Evolutionary conservation across 2,797 vertebrate genomes (phyloP).

Genomic region (Squalus acanthias): DNA sequence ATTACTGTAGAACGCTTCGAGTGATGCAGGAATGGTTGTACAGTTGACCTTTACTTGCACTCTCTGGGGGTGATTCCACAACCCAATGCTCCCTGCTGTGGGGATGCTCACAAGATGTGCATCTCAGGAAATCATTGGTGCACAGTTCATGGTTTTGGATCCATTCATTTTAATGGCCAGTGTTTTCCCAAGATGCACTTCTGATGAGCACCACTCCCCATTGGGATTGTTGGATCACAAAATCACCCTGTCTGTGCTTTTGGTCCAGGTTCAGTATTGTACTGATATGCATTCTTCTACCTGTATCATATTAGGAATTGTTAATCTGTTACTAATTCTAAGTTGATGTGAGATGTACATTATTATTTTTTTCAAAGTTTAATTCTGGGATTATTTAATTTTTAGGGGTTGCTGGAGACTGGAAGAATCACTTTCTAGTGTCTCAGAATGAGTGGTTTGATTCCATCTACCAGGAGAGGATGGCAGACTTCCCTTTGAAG

Average conservation of each 20-base stretch:
- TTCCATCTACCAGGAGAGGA: background rate
- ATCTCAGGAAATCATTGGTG: background rate
- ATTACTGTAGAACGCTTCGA: background rate
- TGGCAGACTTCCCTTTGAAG: background rate
- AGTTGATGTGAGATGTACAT: too few species aligned
- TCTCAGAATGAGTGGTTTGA: slow-evolving; percentile 19
- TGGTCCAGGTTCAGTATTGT: background rate
- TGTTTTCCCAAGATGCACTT: background rate
- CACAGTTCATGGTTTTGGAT: background rate
- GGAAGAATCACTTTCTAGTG: slow-evolving; percentile 17
- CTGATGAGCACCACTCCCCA: background rate
- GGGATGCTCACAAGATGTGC: too few species aligned
- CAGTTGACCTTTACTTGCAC: background rate
- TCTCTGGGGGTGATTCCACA: background rate
- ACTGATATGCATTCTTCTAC: background rate
- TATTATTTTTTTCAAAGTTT: background rate
- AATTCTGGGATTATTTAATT: background rate
- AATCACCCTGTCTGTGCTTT: too few species aligned
- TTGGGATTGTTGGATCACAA: background rate
- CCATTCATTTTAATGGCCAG: background rate
- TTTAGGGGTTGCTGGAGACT: background rate
- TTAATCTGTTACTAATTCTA: too few species aligned
- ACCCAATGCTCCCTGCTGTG: background rate
- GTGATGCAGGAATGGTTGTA: background rate
- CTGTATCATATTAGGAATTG: too few species aligned